These are phyloP conservation scores for Thumatha senex DNA, from an alignment of 2,888 invertebrate genomes.

Conservation along the genomic window DNA sequence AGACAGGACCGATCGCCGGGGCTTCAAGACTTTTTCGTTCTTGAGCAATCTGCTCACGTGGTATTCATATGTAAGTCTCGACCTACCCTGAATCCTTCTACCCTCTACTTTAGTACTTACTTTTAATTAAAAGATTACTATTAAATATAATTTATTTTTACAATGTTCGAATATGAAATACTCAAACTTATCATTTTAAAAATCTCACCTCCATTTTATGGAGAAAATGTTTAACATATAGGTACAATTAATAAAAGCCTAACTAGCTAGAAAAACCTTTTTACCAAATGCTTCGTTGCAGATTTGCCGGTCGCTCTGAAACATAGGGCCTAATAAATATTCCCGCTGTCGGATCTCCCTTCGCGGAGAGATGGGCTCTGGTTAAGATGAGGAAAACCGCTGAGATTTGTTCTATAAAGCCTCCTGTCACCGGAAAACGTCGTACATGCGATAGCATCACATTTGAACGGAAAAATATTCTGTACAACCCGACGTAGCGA, in stretches of 20 bases:
- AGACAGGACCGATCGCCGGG: too few species aligned
- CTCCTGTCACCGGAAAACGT: slow-evolving; percentile 56
- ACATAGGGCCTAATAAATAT: slow-evolving; percentile 60
- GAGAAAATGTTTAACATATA: slow-evolving; percentile 21
- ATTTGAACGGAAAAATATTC: slow-evolving; percentile 29
- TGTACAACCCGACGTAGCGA: slow-evolving; percentile 15
- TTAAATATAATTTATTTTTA: too few species aligned
- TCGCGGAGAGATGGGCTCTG: slow-evolving; percentile 41
- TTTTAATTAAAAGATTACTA: too few species aligned
- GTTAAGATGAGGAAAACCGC: slow-evolving; percentile 54
- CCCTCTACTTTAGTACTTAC: too few species aligned
- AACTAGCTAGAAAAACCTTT: slow-evolving; percentile 33
- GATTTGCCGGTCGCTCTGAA: slow-evolving; percentile 44
- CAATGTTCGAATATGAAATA: too few species aligned
- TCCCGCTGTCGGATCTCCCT: slow-evolving; percentile 54
- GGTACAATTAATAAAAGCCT: slow-evolving; percentile 28
- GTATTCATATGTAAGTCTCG: too few species aligned
- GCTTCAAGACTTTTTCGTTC: too few species aligned
- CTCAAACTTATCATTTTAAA: too few species aligned
- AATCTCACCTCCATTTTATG: too few species aligned
- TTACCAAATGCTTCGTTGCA: slow-evolving; percentile 33
- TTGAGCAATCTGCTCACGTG: too few species aligned
- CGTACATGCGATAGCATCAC: slow-evolving; percentile 45
- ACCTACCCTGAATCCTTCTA: too few species aligned
- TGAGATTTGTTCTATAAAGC: slow-evolving; percentile 63